Conservation (phyloP, 1,140 invertebrate species). For the Nomia melanderi region DNA sequence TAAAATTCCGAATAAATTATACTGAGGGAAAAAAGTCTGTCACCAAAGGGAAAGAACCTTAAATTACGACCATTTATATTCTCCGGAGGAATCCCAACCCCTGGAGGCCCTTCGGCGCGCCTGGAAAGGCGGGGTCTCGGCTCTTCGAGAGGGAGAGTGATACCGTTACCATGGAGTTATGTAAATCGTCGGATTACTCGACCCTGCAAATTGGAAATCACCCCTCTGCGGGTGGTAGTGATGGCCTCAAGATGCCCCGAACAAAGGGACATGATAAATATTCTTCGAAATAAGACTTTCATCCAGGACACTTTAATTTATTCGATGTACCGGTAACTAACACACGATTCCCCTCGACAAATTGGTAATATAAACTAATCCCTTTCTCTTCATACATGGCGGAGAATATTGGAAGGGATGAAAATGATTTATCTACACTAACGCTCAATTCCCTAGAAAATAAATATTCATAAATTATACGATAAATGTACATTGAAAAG, state of each 20-base stretch:
- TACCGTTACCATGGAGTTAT: constrained; percentile 65
- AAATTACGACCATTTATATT: constrained; percentile 47
- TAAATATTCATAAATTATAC: too few relatives aligned
- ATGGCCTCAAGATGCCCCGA: neutral
- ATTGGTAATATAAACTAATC: too few relatives aligned
- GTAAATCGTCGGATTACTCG: constrained; percentile 64
- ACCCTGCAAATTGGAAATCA: constrained; percentile 65
- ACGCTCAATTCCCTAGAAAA: too few relatives aligned
- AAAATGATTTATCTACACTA: too few relatives aligned
- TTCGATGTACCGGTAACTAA: too few relatives aligned
- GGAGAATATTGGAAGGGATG: too few relatives aligned
- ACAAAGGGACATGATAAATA: neutral
- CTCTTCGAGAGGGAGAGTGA: constrained; percentile 51
- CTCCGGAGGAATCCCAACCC: constrained; percentile 40
- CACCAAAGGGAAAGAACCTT: neutral
- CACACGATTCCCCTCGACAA: too few relatives aligned
- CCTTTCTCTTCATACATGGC: too few relatives aligned
- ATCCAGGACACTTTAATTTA: too few relatives aligned
- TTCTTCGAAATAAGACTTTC: too few relatives aligned
- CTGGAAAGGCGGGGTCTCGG: constrained; percentile 50
- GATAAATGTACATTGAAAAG: too few relatives aligned
- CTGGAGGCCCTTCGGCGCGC: neutral
- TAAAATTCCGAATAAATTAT: constrained; percentile 9
- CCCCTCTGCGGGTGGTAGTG: neutral
- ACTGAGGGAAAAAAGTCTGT: neutral